Conservation (phyloP, 2,113 vertebrate genomes). For the Rhinogobius similis region DNA sequence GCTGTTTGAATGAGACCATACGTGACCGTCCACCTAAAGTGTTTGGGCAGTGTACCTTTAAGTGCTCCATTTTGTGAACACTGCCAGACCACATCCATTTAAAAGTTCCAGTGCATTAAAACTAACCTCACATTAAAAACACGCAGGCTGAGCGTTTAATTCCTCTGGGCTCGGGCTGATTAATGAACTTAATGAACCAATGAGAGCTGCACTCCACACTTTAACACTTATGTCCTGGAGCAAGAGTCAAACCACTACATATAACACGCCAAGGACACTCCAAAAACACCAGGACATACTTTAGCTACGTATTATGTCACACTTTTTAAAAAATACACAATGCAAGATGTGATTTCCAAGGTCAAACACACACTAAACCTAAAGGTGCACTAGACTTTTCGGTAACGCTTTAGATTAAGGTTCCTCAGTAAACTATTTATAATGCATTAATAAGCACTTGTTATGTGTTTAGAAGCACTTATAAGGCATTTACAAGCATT, state of each 20-base stretch:
- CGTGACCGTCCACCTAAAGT: background rate
- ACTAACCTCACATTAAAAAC: constrained; percentile 26
- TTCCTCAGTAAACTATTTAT: too few species aligned
- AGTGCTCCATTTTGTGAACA: background rate
- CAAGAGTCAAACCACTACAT: constrained; percentile 10
- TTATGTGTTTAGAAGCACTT: too few species aligned
- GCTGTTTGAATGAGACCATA: too few species aligned
- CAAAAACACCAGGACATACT: background rate
- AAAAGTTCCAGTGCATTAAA: constrained; percentile 7
- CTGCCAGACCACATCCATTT: constrained; percentile 12
- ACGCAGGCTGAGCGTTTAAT: constrained; percentile 8
- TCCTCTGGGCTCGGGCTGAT: constrained; percentile 31
- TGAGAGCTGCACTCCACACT: constrained; percentile 3
- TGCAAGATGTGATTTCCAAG: background rate
- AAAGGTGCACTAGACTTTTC: too few species aligned
- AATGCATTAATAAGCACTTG: too few species aligned
- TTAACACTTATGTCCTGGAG: background rate
- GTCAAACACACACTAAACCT: too few species aligned
- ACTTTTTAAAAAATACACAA: background rate
- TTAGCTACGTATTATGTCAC: background rate
- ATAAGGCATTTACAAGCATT: too few species aligned
- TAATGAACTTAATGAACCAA: constrained; percentile 42
- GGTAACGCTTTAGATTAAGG: too few species aligned
- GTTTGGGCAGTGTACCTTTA: constrained; percentile 6
- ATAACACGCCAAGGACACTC: background rate